Base-by-base conservation (phyloP, 2,888 invertebrate species). In the Chironomus riparius region DNA sequence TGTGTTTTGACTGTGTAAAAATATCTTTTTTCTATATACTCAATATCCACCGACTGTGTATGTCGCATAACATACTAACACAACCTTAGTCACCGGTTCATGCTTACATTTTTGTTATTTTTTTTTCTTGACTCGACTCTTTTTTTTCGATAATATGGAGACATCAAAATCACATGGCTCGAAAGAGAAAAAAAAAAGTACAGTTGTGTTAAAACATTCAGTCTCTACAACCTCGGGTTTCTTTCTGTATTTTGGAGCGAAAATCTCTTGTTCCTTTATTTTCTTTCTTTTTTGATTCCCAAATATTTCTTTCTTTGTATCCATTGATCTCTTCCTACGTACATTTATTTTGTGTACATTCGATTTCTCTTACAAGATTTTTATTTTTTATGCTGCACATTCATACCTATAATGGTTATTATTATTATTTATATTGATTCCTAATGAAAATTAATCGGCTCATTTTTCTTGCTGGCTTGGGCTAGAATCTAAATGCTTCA, bases 171-270 rank as follows among this genome's bases (percentile, higher is more conserved):
- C 74, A 74, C 74, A 74, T 74, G 74, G 68, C 68, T 56, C 18
- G 56, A 5, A 56, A 56, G 7, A 56, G 56, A 56, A 50, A 18
- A 38, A 50, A 12, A 48, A 24, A 74, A 47, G 74, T 74, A 74
- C 74, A 74, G 74, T 68, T 74, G 74, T 74, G 68, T 74, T 68
- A 74, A 74, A 74, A 74, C 15, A 18, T 18, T 18, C 56, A 56
- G 56, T 56, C 18, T 56, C 18, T 15, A n/a, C 72, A 72, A 61
- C 62, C 47, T 65, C 74, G 68, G 47, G 22, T 3, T 28, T 28
- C 24, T 13, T 62, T 21, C 5, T 3, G 12, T 24, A 48, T 74
- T 73, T 74, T 74, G 74, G 74, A 74, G 74, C 74, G 74, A 74
- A 74, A 74, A 74, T 18, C 47, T n/a, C n/a, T 18, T 47, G n/a